Base-by-base conservation (phyloP, 2,888 invertebrate genomes). In the Thymelicus lineola region DNA sequence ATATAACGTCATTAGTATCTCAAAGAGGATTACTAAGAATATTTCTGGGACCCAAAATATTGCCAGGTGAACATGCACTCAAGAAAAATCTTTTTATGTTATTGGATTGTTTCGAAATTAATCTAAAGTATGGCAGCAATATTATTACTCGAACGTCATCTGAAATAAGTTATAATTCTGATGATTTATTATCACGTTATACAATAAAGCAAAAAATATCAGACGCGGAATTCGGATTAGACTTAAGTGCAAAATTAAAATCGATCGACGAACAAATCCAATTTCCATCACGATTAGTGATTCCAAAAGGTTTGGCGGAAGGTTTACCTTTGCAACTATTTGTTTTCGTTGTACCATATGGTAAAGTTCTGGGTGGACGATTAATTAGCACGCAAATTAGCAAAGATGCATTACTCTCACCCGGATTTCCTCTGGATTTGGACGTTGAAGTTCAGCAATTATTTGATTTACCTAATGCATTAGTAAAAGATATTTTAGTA, bases 341-440 rank as follows among this genome's bases (percentile, higher is more conserved):
- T 88, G 94, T 95, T 72, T 95, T 96, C 77, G 88, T 96, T 62
- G 94, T 94, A 57, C 95, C 96, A 61, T 93, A 78, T 75, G 79
- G 94, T 75, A 86, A 93, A 82, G 76, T 83, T 50, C 75, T 79
- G 71, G 38, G 81, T 9, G 76, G 76, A 55, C 81, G 86, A 28
- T 74, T 95, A 93, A 79, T 86, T 82, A 86, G 72, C 66, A 77
- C 79, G 48, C 80, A 94, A 88, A 80, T 94, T n/a, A 93, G 92
- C 75, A 76, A 80, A 35, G 76, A 78, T 12, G 87, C 85, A 17
- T 80, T 86, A 66, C 75, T 89, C 66, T 94, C 83, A 85, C 96
- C 77, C 77, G 96, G 96, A n/a, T 97, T 95, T 93, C 97, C 97
- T 46, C 94, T 97, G 81, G 97, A 97, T 82, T 95, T 96, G 74